These are phyloP conservation scores for Auanema freiburgensis DNA, from an alignment of 2,888 invertebrate genomes.

Conservation along the genomic window DNA sequence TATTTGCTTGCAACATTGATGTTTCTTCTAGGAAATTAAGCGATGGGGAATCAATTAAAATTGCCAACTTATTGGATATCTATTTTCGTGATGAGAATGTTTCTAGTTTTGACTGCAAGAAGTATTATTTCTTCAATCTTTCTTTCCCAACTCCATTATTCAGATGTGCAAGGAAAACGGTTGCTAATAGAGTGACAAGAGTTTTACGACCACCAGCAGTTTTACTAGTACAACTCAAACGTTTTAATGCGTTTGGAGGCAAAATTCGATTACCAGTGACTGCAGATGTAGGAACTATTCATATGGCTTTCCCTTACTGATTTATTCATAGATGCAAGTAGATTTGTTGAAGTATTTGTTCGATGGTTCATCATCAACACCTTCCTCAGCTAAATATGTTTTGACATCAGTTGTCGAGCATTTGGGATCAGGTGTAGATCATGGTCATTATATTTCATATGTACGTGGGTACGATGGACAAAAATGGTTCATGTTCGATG, in stretches of 20 bases:
- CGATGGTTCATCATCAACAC: conserved; percentile 17
- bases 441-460: conserved; percentile 47
- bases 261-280: conserved; percentile 42
- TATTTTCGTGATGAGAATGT: conserved; percentile 45
- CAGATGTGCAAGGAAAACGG: conserved; percentile 40
- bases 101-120: conserved; percentile 28
- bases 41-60: conserved; percentile 12
- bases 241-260: conserved; percentile 46
- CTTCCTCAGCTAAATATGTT: conserved; percentile 7
- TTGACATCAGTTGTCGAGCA: conserved; percentile 29
- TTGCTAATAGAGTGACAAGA: conserved; percentile 30
- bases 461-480: conserved; percentile 39
- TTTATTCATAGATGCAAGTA: conserved; percentile 23
- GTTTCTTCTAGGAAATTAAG: background rate
- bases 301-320: conserved; percentile 6
- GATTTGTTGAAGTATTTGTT: conserved; percentile 26
- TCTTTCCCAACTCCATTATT: conserved; percentile 5
- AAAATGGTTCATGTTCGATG: conserved; percentile 45
- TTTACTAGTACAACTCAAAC: conserved; percentile 50
- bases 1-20: background rate
- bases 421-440: conserved; percentile 28
- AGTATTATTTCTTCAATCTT: conserved; percentile 11
- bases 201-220: conserved; percentile 47
- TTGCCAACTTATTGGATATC: conserved; percentile 29
- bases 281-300: conserved; percentile 29